Evolutionary conservation across 1,140 invertebrate genomes (phyloP).

Genomic region (Theocolax elegans): DNA sequence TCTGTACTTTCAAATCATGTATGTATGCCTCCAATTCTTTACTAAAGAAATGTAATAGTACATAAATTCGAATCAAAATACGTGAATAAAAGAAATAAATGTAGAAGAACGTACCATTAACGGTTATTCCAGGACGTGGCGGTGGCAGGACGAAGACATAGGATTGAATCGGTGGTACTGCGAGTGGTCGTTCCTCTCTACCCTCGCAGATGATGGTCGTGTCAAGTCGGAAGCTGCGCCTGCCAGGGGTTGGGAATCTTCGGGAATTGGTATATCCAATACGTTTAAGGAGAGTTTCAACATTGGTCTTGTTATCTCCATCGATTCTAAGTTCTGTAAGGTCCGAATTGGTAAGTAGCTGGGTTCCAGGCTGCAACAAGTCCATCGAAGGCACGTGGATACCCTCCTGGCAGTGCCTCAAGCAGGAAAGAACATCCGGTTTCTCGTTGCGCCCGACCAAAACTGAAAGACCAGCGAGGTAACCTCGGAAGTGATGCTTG

Average conservation of each 20-base stretch:
- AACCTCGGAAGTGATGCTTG: constrained; percentile 88
- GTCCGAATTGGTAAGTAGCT: constrained; percentile 79
- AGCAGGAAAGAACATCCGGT: constrained; percentile 82
- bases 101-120: constrained; percentile 72
- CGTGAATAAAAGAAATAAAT: not conserved
- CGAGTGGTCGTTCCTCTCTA: constrained; percentile 55
- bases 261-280: constrained; percentile 92
- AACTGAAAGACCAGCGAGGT: constrained; percentile 87
- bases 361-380: constrained; percentile 79
- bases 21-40: too few relatives aligned
- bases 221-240: constrained; percentile 86
- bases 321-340: constrained; percentile 91
- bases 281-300: constrained; percentile 87
- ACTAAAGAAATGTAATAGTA: too few relatives aligned
- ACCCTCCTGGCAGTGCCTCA: constrained; percentile 88
- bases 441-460: constrained; percentile 84
- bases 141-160: constrained; percentile 89
- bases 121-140: constrained; percentile 84
- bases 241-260: constrained; percentile 90
- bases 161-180: constrained; percentile 79
- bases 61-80: not conserved
- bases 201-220: constrained; percentile 79
- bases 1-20: too few relatives aligned
- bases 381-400: constrained; percentile 81
- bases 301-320: constrained; percentile 88